Conservation (phyloP, 1,140 invertebrate genomes). For the Drosophila tristis region DNA sequence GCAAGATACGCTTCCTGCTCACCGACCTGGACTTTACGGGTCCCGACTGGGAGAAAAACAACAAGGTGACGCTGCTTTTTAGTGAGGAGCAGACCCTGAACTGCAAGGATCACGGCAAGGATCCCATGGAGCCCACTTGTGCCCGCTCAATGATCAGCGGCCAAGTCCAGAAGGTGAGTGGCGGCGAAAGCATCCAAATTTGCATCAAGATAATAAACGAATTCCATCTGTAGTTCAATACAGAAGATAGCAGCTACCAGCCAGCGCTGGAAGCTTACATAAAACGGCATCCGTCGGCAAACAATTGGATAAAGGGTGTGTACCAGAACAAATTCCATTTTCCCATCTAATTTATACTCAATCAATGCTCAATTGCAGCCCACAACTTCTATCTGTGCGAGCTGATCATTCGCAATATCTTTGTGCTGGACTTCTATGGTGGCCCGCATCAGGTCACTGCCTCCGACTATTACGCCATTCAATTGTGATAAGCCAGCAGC, state of each 20-base stretch:
- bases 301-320: conserved; percentile 85
- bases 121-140: conserved; percentile 93
- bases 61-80: conserved; percentile 88
- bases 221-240: conserved; percentile 85
- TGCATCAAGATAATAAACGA: background rate
- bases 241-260: conserved; percentile 86
- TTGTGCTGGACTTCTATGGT: conserved; percentile 91
- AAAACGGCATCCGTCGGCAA: conserved; percentile 89
- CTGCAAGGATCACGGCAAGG: conserved; percentile 87
- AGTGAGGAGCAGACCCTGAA: conserved; percentile 89
- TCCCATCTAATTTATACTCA: background rate
- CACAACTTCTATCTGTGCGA: conserved; percentile 91
- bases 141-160: conserved; percentile 90
- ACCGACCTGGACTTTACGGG: conserved; percentile 90
- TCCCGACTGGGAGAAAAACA: conserved; percentile 88
- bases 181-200: background rate
- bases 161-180: conserved; percentile 87
- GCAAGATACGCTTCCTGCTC: conserved; percentile 91
- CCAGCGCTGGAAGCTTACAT: conserved; percentile 88
- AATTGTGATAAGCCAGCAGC: conserved; percentile 17
- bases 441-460: conserved; percentile 88
- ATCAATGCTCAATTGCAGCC: conserved; percentile 84
- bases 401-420: conserved; percentile 89
- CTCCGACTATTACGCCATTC: conserved; percentile 86
- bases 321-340: background rate